Evolutionary conservation across 2,113 vertebrate species (phyloP).

Genomic region (Urocitellus parryii): DNA sequence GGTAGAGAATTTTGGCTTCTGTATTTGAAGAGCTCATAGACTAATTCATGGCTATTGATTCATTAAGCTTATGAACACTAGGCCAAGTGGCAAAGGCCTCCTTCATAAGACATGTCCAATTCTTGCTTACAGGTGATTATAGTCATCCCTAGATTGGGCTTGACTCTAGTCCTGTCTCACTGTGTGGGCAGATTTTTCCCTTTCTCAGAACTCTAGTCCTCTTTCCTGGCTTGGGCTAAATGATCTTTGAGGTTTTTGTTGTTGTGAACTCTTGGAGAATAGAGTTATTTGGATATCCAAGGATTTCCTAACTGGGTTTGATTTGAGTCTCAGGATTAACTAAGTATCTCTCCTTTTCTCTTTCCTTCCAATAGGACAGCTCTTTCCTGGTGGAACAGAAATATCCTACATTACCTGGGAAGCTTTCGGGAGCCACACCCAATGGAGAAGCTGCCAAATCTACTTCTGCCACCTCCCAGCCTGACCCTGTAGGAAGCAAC

Average conservation of each 20-base stretch:
- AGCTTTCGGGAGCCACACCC: constrained; percentile 87
- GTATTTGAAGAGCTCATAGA: neutral
- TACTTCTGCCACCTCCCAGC: constrained; percentile 78
- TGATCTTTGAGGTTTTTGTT: neutral
- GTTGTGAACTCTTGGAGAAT: neutral
- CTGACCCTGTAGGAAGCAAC: constrained; percentile 63
- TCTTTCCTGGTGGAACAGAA: constrained; percentile 85
- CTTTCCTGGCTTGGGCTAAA: neutral
- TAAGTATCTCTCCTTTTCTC: neutral
- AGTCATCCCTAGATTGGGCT: neutral
- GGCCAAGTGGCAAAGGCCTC: neutral
- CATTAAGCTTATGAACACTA: neutral
- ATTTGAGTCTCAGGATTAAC: neutral
- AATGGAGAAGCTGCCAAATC: constrained; percentile 88
- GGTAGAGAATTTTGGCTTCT: neutral
- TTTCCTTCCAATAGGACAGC: constrained; percentile 83
- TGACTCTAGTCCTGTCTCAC: neutral
- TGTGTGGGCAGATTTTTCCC: neutral
- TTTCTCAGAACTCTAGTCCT: neutral
- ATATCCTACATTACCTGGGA: constrained; percentile 91
- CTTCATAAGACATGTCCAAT: neutral
- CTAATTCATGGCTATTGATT: neutral
- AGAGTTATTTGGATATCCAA: neutral
- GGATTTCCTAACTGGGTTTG: neutral
- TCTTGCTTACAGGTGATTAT: neutral